Evolutionary conservation across 2,888 invertebrate genomes (phyloP).

Genomic region (Abrostola tripartita): DNA sequence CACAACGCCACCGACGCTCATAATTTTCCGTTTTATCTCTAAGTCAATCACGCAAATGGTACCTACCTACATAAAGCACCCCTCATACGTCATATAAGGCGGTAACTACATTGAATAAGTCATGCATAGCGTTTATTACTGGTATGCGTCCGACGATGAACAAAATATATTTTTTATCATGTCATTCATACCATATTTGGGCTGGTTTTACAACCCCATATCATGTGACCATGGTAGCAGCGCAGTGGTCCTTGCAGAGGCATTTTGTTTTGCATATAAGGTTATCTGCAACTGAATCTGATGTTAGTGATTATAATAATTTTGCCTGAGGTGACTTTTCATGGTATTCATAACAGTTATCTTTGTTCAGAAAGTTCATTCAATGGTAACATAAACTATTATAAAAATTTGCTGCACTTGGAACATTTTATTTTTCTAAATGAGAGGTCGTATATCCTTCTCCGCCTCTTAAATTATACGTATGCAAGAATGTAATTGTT

Average conservation of each 20-base stretch:
- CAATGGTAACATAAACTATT: background rate
- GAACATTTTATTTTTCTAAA: too few species aligned
- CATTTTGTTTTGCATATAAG: constrained; percentile 11
- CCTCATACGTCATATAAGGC: constrained; percentile 40
- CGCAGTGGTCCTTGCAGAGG: constrained; percentile 3
- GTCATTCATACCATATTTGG: constrained; percentile 17
- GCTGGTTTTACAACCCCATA: constrained; percentile 17
- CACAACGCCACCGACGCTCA: constrained; percentile 52
- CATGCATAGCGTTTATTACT: constrained; percentile 48
- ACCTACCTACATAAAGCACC: constrained; percentile 41
- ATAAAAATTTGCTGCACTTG: too few species aligned
- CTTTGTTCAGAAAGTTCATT: background rate
- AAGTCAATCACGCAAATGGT: constrained; percentile 65
- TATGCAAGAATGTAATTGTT: too few species aligned
- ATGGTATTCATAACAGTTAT: background rate
- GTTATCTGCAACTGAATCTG: constrained; percentile 19
- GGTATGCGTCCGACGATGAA: constrained; percentile 15
- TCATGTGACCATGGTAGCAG: constrained; percentile 1
- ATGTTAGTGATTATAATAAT: constrained; percentile 14
- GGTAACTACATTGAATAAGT: constrained; percentile 45
- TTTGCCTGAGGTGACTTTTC: background rate
- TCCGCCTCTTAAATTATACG: too few species aligned
- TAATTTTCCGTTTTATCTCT: constrained; percentile 64
- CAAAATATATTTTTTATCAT: constrained; percentile 32
- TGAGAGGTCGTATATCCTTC: too few species aligned